phyloP scores from a whole-genome alignment of 2,113 vertebrate genomes.

The Gracilinanus agilis region DNA sequence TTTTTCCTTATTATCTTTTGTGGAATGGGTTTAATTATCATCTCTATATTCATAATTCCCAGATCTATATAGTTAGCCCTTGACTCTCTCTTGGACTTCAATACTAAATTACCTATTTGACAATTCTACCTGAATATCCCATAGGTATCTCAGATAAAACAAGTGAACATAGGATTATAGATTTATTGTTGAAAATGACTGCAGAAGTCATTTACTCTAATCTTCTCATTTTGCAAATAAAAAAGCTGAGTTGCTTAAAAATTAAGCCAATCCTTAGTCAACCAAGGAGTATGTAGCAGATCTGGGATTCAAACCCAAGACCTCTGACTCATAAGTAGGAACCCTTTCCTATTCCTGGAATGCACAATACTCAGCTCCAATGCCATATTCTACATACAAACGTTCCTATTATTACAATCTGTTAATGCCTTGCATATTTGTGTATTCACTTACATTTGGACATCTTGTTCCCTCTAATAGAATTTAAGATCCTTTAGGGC shows the following conservation, averaged over 20 bases:
- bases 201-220: neutral
- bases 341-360: neutral
- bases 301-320: neutral
- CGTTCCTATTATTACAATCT: too few relatives aligned
- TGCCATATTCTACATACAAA: too few relatives aligned
- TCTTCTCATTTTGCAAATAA: neutral
- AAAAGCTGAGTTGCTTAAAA: neutral
- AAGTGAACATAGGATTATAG: neutral
- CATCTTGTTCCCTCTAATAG: neutral
- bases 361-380: too few relatives aligned
- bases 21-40: neutral
- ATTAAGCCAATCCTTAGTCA: neutral
- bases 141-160: neutral
- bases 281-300: neutral
- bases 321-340: neutral
- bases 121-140: neutral
- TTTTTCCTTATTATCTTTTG: too few relatives aligned
- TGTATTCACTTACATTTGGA: neutral
- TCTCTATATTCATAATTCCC: neutral
- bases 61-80: neutral
- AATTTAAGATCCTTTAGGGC: neutral
- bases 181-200: neutral
- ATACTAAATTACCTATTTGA: neutral
- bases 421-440: neutral
- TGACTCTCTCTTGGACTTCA: neutral